Percentiles rank a stretch among this genome's conserved stretches.
Evolutionary conservation across 2,797 vertebrate genomes (phyloP).

Genomic region (Lepus townsendii): DNA sequence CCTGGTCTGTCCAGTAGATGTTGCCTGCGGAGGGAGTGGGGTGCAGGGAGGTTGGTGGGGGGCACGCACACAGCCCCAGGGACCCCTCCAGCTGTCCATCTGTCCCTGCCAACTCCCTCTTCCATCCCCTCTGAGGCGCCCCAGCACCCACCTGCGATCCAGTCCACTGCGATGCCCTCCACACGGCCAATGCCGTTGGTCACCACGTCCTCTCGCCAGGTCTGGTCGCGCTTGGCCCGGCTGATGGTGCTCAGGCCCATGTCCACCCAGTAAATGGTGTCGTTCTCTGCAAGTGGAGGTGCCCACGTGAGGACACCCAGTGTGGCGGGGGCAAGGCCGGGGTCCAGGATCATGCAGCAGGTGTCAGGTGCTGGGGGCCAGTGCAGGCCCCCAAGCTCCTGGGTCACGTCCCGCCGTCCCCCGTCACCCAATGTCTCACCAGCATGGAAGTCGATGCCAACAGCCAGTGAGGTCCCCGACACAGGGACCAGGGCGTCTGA

Average conservation of each 20-base stretch:
- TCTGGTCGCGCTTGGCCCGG: conserved; percentile 97
- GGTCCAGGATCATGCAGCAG: background rate
- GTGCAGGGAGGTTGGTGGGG: background rate
- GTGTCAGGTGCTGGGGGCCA: background rate
- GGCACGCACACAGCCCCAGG: accelerated
- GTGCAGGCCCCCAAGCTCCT: background rate
- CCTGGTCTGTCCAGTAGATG: conserved; percentile 99
- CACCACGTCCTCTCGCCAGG: conserved; percentile 97
- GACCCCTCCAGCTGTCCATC: accelerated
- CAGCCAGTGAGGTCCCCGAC: conserved; percentile 96
- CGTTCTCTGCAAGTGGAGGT: conserved; percentile 91
- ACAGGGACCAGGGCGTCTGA: conserved; percentile 97
- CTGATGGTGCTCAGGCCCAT: conserved; percentile 99
- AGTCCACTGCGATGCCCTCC: conserved; percentile 98
- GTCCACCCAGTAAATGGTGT: conserved; percentile 99
- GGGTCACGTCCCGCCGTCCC: background rate
- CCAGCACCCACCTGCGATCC: conserved; percentile 94
- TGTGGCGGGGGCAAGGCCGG: background rate
- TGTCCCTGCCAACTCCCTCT: background rate
- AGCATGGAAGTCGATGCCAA: conserved; percentile 98
- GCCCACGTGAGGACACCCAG: background rate
- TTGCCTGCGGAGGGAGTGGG: conserved; percentile 90
- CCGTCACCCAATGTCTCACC: conserved; percentile 88
- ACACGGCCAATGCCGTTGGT: conserved; percentile 98
- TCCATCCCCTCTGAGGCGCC: background rate